Conservation (phyloP, 2,888 invertebrate genomes). For the Theristus sp. region DNA sequence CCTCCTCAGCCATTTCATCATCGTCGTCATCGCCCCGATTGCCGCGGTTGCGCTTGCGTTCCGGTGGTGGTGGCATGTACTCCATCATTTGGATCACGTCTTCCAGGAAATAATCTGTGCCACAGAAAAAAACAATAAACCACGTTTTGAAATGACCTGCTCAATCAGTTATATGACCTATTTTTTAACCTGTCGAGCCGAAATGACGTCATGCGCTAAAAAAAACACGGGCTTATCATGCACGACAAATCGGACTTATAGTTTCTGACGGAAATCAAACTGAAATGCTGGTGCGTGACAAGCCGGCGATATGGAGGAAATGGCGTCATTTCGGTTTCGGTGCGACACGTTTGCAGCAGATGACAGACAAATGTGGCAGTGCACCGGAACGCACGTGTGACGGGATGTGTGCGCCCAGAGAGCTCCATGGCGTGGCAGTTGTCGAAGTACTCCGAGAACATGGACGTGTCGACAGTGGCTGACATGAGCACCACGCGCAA, state of each 20-base stretch:
- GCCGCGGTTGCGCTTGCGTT: constrained; percentile 42
- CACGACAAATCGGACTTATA: too few relatives aligned
- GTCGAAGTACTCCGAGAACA: constrained; percentile 80
- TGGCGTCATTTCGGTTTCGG: too few relatives aligned
- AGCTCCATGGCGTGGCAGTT: constrained; percentile 69
- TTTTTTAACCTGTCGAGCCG: too few relatives aligned
- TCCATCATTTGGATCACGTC: constrained; percentile 70
- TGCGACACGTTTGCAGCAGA: too few relatives aligned
- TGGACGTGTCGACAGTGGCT: constrained; percentile 80
- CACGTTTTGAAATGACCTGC: too few relatives aligned
- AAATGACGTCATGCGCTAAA: too few relatives aligned
- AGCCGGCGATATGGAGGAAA: too few relatives aligned
- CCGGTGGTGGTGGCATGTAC: constrained; percentile 57
- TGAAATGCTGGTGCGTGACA: too few relatives aligned
- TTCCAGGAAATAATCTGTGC: constrained; percentile 71
- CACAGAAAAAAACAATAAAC: too few relatives aligned
- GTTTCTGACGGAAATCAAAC: too few relatives aligned
- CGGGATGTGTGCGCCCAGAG: constrained; percentile 15
- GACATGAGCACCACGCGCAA: constrained; percentile 87
- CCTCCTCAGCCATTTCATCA: constrained; percentile 25
- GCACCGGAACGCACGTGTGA: constrained; percentile 12
- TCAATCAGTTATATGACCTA: too few relatives aligned
- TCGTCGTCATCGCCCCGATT: constrained; percentile 42
- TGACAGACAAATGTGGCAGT: neutral
- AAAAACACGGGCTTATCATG: too few relatives aligned